phyloP scores from a whole-genome alignment of 2,113 vertebrate genomes.

The Thinocorus orbignyianus region DNA sequence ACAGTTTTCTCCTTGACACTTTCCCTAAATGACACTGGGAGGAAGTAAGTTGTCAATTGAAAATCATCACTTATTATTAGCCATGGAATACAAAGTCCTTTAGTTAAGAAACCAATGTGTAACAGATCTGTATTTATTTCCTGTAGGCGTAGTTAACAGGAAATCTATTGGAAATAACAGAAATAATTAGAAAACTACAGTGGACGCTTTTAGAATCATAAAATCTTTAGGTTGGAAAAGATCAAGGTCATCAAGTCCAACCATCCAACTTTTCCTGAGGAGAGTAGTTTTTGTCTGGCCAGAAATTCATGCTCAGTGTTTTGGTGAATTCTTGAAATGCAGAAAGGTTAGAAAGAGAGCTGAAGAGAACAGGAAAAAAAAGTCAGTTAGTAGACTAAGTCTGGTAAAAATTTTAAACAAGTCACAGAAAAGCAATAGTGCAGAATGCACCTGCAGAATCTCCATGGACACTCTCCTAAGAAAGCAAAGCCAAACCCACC shows the following conservation, averaged over 20 bases:
- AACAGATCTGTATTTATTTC: slow-evolving; percentile 28
- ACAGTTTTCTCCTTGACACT: slow-evolving; percentile 51
- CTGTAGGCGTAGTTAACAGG: slow-evolving; percentile 4
- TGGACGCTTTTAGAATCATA: neutral
- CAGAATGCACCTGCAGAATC: neutral
- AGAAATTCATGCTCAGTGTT: neutral
- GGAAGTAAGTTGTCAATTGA: slow-evolving; percentile 24
- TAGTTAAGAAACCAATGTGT: neutral
- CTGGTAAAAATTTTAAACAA: neutral
- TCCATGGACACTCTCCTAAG: neutral
- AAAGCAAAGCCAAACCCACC: neutral
- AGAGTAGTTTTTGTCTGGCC: neutral
- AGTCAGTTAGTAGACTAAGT: neutral
- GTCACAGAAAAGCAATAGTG: neutral
- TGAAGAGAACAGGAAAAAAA: neutral
- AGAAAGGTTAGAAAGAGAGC: neutral
- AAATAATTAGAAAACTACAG: neutral
- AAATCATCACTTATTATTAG: neutral
- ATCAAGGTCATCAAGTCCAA: neutral
- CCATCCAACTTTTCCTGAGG: neutral
- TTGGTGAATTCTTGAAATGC: neutral
- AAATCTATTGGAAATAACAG: neutral
- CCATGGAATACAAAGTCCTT: neutral
- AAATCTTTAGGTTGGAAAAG: neutral
- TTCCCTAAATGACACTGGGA: neutral